Base-by-base conservation (phyloP, 2,888 invertebrate species). In the Brassicogethes aeneus region DNA sequence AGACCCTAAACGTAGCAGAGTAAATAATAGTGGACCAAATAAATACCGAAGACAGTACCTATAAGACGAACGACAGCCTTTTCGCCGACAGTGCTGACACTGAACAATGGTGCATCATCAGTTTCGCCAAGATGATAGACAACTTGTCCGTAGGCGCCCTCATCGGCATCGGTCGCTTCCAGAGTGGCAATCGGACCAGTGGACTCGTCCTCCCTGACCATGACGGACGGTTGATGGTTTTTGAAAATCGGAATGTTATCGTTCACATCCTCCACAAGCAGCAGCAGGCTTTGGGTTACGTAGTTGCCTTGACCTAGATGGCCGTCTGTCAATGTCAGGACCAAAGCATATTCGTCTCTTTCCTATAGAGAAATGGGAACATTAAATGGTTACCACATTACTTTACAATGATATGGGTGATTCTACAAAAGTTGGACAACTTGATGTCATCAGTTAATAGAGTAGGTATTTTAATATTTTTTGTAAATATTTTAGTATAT, bases 61-160 rank as follows among this genome's bases (percentile, higher is more conserved):
- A 79, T 75, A 2, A 93, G 74, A 39, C 85, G 77, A 35, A 93
- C 73, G 1, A 92, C 78, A 8, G 90, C 92, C 70, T 85, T 88
- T 1, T 91, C 90, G 55, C 87, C 85, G 13, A 83, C 76, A 1
- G 91, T 92, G 53, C 84, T 80, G 37, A 93, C 79, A 16, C 82
- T 76, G 64, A 93, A 93, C 40, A 81, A 73, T 36, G 80, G 78
- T 42, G 79, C 76, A 51, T 88, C 86, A 49, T 88, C 89, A 37
- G 82, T 69, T 57, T 89, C 89, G 73, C 89, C 80, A 43, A 93
- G 70, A 58, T 86, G 80, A 64, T 93, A 93, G 14, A 92, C 78
- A 15, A 93, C 87, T 74, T 93, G 92, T 32, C 92, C 92, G 58
- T 91, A 92, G 30, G 90, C 85, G 35, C 93, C 93, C 70, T 91